Percentiles rank a stretch among this genome's conserved stretches.
Evolutionary conservation across 2,113 vertebrate genomes (phyloP).

Genomic region (Nesospiza acunhae): DNA sequence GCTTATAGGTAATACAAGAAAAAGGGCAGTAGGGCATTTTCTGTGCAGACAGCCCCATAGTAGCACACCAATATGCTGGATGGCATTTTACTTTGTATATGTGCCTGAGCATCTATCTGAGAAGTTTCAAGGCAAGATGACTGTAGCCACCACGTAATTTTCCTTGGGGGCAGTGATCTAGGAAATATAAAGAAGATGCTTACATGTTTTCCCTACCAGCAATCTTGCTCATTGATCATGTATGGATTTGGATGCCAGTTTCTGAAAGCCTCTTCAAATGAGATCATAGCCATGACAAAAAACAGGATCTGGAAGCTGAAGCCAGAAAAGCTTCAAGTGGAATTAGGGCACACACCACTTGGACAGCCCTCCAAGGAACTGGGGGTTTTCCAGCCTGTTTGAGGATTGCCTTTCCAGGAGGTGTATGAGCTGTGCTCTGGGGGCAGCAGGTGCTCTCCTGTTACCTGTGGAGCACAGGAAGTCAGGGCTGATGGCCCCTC

Average conservation of each 20-base stretch:
- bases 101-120: neutral
- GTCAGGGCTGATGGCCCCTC: neutral
- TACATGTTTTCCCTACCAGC: neutral
- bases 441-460: neutral
- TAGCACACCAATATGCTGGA: neutral
- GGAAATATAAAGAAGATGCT: neutral
- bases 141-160: neutral
- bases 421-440: neutral
- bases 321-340: neutral
- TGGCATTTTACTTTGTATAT: neutral
- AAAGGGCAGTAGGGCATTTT: neutral
- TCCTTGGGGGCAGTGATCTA: neutral
- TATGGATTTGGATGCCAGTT: neutral
- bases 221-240: neutral
- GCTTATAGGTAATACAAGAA: constrained; percentile 29
- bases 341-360: neutral
- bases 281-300: neutral
- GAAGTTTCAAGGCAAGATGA: neutral
- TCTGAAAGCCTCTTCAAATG: neutral
- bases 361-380: neutral
- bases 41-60: neutral
- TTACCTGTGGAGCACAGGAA: neutral
- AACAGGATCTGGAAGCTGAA: neutral
- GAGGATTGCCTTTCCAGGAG: neutral
- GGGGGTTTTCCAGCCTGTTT: neutral